These are phyloP conservation scores for Linnaemya vulpina DNA, from an alignment of 2,888 invertebrate genomes.

Conservation along the genomic window DNA sequence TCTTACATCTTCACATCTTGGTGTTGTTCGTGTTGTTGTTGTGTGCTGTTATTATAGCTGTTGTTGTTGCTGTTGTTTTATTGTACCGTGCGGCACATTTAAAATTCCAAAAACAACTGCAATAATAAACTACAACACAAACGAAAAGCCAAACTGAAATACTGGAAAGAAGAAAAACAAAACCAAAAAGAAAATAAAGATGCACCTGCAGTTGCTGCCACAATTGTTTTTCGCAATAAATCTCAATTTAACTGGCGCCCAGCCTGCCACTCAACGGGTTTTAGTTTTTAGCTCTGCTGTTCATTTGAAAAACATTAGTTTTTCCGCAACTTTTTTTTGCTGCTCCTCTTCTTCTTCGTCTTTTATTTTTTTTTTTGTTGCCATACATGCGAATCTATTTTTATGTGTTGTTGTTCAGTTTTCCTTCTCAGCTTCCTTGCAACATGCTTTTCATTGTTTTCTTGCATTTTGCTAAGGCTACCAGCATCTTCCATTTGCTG, in stretches of 20 bases:
- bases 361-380: constrained; percentile 36
- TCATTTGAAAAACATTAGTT: constrained; percentile 36
- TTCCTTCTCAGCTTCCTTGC: constrained; percentile 53
- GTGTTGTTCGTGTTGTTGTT: not conserved
- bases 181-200: constrained; percentile 46
- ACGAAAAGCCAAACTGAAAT: constrained; percentile 15
- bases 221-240: constrained; percentile 78
- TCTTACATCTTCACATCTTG: not conserved
- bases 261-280: constrained; percentile 77
- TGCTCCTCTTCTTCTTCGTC: too few species aligned
- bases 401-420: constrained; percentile 40
- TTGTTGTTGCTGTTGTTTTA: constrained; percentile 54
- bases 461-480: constrained; percentile 40
- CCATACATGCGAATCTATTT: constrained; percentile 1
- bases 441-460: constrained; percentile 65
- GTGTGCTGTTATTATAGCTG: constrained; percentile 16
- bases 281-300: constrained; percentile 68
- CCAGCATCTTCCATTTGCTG: constrained; percentile 32
- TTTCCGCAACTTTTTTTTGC: constrained; percentile 17
- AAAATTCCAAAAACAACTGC: constrained; percentile 61
- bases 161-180: constrained; percentile 1
- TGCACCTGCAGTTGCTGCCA: constrained; percentile 74
- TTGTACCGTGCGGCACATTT: constrained; percentile 71
- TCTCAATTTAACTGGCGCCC: constrained; percentile 82
- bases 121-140: constrained; percentile 18